Conservation (phyloP, 2,113 vertebrate genomes). For the Fregetta grallaria region DNA sequence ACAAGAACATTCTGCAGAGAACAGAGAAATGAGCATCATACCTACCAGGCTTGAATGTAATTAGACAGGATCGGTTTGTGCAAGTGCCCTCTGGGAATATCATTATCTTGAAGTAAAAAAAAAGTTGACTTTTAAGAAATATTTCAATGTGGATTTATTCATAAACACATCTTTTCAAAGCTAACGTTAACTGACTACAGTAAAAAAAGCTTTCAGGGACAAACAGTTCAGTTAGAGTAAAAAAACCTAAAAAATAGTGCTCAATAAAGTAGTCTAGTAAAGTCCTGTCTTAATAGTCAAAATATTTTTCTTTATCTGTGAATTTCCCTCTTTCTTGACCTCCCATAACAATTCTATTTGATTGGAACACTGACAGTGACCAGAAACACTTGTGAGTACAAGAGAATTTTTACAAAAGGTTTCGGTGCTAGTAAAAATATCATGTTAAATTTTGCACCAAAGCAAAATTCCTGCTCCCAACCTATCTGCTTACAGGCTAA, state of each 20-base stretch:
- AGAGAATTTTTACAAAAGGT: neutral
- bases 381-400: neutral
- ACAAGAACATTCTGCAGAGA: constrained; percentile 12
- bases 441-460: neutral
- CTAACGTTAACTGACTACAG: neutral
- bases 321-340: neutral
- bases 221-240: neutral
- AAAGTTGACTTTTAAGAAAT: constrained; percentile 9
- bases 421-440: neutral
- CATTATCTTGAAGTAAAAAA: constrained; percentile 85
- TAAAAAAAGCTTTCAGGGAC: neutral
- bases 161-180: constrained; percentile 34
- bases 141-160: neutral
- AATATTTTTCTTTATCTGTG: neutral
- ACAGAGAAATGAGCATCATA: constrained; percentile 25
- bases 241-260: neutral
- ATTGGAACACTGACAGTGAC: neutral
- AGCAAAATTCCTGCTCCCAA: neutral
- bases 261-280: neutral
- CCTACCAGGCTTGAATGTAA: constrained; percentile 98
- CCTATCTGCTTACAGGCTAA: neutral
- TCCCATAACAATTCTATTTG: neutral
- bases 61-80: constrained; percentile 96
- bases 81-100: constrained; percentile 99
- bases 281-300: neutral